phyloP scores from a whole-genome alignment of 2,113 vertebrate species.

The Deroptyus accipitrinus region DNA sequence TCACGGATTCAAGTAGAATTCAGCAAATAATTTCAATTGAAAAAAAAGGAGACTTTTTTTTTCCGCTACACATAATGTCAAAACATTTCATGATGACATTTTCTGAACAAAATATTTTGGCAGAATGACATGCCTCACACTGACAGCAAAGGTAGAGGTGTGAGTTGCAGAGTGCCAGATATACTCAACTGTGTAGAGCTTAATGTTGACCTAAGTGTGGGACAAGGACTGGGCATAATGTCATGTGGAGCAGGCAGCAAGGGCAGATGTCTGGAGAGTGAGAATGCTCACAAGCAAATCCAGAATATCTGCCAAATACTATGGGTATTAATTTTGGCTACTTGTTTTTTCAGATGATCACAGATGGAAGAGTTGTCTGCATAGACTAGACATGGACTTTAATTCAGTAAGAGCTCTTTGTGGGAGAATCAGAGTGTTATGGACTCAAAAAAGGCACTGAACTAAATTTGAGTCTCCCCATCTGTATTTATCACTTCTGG shows the following conservation, averaged over 20 bases:
- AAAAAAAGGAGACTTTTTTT: neutral
- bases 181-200: neutral
- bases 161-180: neutral
- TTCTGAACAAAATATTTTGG: slow-evolving; percentile 32
- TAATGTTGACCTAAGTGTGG: neutral
- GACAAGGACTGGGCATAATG: neutral
- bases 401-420: neutral
- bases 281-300: slow-evolving; percentile 13
- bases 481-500: neutral
- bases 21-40: slow-evolving; percentile 6
- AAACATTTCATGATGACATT: slow-evolving; percentile 18
- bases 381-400: neutral
- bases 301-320: slow-evolving; percentile 35
- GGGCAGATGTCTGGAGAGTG: slow-evolving; percentile 40
- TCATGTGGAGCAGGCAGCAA: neutral
- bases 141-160: neutral
- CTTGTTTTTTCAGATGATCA: slow-evolving; percentile 38
- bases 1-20: neutral
- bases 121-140: neutral
- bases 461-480: neutral
- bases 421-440: neutral
- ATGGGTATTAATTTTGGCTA: slow-evolving; percentile 22
- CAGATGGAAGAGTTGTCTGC: neutral
- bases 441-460: neutral
- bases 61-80: neutral